phyloP scores from a whole-genome alignment of 2,113 vertebrate genomes.

The Zosterops lateralis region DNA sequence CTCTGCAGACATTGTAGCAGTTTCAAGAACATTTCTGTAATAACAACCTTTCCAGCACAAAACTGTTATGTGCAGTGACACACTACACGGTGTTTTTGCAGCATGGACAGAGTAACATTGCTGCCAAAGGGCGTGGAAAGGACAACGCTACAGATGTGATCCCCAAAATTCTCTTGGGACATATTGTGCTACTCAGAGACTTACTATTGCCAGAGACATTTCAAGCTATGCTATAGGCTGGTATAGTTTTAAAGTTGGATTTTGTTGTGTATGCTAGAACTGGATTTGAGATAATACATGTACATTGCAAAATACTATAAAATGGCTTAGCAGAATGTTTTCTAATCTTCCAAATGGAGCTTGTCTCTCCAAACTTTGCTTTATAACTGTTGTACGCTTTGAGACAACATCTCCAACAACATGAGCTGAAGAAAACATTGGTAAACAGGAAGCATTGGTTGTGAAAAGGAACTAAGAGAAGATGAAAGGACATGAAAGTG shows the following conservation, averaged over 20 bases:
- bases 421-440: background rate
- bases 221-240: background rate
- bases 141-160: rapidly evolving
- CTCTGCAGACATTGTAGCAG: background rate
- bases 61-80: background rate
- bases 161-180: background rate
- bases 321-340: background rate
- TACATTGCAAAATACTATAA: background rate
- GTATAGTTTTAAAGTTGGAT: background rate
- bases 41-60: background rate
- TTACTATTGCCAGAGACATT: background rate
- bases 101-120: background rate
- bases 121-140: background rate
- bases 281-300: background rate
- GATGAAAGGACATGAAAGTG: background rate
- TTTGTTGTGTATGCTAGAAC: background rate
- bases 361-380: background rate
- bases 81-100: background rate
- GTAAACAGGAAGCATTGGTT: background rate
- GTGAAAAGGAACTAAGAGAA: background rate
- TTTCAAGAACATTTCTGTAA: background rate
- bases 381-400: background rate
- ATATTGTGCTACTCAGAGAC: background rate
- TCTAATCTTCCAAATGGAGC: background rate
- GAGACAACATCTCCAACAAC: background rate